Evolutionary conservation across 2,113 vertebrate species (phyloP).

Genomic region (Narcine bancroftii): DNA sequence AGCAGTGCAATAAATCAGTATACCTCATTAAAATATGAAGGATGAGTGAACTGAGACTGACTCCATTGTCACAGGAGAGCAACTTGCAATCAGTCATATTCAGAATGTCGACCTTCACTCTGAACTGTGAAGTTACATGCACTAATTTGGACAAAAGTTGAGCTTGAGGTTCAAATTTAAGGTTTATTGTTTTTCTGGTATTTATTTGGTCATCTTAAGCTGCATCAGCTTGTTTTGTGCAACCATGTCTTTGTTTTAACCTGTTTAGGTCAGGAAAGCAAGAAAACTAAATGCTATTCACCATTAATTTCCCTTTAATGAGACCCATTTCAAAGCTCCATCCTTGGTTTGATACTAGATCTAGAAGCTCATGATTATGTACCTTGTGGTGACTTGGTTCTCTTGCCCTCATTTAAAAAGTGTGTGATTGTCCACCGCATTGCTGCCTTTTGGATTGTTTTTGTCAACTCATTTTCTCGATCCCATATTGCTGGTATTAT

Average conservation of each 20-base stretch:
- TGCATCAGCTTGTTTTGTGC: too few species aligned
- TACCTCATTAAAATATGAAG: neutral
- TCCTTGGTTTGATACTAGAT: neutral
- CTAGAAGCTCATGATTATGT: neutral
- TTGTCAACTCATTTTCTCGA: neutral
- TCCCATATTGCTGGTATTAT: neutral
- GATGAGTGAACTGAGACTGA: neutral
- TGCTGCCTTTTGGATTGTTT: neutral
- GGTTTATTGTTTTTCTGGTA: too few species aligned
- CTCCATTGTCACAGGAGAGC: neutral
- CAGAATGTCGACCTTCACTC: neutral
- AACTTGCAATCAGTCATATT: neutral
- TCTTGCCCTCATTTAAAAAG: neutral
- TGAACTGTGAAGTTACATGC: neutral
- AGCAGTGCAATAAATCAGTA: neutral
- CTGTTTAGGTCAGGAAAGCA: neutral
- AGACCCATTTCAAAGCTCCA: neutral
- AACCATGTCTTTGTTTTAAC: too few species aligned
- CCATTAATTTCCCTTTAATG: neutral
- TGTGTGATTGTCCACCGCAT: neutral
- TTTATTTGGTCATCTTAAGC: too few species aligned
- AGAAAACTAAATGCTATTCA: neutral
- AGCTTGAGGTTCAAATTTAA: too few species aligned
- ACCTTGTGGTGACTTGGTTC: neutral
- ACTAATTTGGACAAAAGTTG: neutral